Conservation (phyloP, 1,140 invertebrate genomes). For the Drosophila bocki region DNA sequence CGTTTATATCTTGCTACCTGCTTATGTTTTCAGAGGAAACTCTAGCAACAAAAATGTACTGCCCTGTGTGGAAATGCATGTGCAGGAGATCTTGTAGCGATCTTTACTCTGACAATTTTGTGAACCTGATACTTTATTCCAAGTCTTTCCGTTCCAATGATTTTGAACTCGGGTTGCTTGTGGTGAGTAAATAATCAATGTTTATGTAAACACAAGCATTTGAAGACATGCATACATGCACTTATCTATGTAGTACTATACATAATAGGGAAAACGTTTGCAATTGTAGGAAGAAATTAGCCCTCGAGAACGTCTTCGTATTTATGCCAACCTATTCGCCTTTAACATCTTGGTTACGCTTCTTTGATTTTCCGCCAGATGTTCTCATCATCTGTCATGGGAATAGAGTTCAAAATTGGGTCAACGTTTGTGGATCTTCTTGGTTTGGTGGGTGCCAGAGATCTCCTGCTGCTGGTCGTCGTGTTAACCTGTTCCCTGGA, state of each 20-base stretch:
- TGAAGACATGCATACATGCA: background rate
- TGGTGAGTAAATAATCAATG: background rate
- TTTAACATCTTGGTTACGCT: constrained; percentile 42
- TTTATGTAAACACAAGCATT: background rate
- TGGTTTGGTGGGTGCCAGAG: constrained; percentile 2
- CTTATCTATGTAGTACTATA: background rate
- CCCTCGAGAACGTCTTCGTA: background rate
- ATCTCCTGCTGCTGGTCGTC: constrained; percentile 6
- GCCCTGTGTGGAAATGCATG: background rate
- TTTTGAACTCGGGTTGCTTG: background rate
- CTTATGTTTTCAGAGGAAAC: background rate
- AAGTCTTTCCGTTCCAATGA: constrained; percentile 2
- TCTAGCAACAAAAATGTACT: background rate
- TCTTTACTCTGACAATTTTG: constrained; percentile 7
- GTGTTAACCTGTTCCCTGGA: constrained; percentile 43
- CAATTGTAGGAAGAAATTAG: background rate
- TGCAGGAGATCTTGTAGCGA: background rate
- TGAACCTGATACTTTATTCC: constrained; percentile 3
- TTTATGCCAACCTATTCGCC: constrained; percentile 34
- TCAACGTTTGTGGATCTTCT: background rate
- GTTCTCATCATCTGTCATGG: constrained; percentile 7
- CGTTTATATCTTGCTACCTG: constrained; percentile 17
- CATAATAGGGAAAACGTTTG: background rate
- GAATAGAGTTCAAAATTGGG: background rate
- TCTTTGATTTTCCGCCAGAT: constrained; percentile 43